Percentiles rank a stretch among this genome's conserved stretches.
These are phyloP conservation scores for Alaudala cheleensis DNA, from an alignment of 2,113 vertebrate species.

Conservation along the genomic window DNA sequence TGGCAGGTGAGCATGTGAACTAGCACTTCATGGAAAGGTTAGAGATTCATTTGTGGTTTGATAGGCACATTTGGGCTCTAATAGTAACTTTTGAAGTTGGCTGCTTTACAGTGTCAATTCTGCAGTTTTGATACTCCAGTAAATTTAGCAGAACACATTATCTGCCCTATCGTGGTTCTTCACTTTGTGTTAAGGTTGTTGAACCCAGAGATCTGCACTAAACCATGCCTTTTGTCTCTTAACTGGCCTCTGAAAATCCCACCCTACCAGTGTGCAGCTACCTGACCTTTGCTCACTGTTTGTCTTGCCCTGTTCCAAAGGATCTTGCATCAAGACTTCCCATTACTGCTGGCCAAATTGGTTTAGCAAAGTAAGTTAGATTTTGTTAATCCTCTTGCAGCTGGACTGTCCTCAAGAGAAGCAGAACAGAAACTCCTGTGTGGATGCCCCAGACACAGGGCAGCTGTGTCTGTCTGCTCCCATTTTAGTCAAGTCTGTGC, in stretches of 20 bases:
- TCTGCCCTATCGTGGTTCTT: background rate
- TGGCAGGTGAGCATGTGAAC: background rate
- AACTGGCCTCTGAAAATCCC: background rate
- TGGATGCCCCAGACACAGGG: background rate
- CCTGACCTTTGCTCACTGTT: background rate
- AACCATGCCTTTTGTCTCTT: background rate
- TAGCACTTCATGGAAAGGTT: background rate
- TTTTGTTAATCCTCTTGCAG: conserved; percentile 46
- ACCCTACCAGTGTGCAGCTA: background rate
- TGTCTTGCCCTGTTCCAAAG: background rate
- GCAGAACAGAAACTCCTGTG: conserved; percentile 1
- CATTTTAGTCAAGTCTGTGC: background rate
- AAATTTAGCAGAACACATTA: background rate
- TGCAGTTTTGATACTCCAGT: background rate
- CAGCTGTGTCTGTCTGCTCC: background rate
- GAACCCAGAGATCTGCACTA: background rate
- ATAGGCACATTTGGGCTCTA: background rate
- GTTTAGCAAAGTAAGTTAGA: conserved; percentile 46
- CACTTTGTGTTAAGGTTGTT: background rate
- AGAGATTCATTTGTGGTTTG: background rate
- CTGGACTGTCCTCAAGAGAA: background rate
- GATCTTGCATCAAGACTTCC: conserved; percentile 26
- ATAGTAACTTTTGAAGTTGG: background rate
- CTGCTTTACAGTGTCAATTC: background rate
- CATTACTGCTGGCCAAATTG: conserved; percentile 7